Base-by-base conservation (phyloP, 53 echinoderm and acorn worm species). In the Apostichopus leukothele region DNA sequence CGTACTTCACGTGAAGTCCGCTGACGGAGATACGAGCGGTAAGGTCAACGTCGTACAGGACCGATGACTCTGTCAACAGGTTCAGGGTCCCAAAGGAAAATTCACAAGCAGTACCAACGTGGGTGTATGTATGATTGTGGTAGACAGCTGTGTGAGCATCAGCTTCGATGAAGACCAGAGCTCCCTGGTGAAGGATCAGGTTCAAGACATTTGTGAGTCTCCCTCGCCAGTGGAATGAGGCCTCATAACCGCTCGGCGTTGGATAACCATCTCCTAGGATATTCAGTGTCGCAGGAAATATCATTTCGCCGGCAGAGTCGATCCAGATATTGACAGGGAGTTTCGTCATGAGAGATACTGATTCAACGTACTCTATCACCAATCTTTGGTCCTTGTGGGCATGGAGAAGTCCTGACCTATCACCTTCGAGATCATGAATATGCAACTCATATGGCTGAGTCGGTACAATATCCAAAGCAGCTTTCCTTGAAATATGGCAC, bases 201-300 rank as follows among this genome's bases (percentile, higher is more conserved):
- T 94, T 88, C 26, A 92, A 86, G 59, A 94, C 94, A 90, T 96
- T 94, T 21, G 93, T 96, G 73, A 96, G 76, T 67, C 90, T 59
- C 5, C 96, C 94, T 52, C 94, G 83, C 60, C 90, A 80, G 39
- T 96, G 93, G 61, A 96, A 85, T 25, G 96, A 96, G 18, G 93
- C 93, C 10, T 76, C 75, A 50, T 60, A 60, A 50, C 92, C 90
- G 21, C 74, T 92, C 61, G 75, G 52, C 0, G 92, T 93, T 5
- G 90, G 91, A 7, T 91, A 90, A 73, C 96, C 96, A 50, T 68
- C 57, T 27, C 96, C 96, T n/a, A 96, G 88, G 21, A 96, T 90
- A 90, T 94, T 91, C 19, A 96, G 77, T n/a, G 96, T 96, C 18
- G 94, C 88, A 16, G 94, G 94, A 53, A 96, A 94, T 73, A 96